Percentiles rank a stretch among this genome's conserved stretches.
Conservation (phyloP, 2,113 vertebrate species). For the Tachuris rubrigastra region DNA sequence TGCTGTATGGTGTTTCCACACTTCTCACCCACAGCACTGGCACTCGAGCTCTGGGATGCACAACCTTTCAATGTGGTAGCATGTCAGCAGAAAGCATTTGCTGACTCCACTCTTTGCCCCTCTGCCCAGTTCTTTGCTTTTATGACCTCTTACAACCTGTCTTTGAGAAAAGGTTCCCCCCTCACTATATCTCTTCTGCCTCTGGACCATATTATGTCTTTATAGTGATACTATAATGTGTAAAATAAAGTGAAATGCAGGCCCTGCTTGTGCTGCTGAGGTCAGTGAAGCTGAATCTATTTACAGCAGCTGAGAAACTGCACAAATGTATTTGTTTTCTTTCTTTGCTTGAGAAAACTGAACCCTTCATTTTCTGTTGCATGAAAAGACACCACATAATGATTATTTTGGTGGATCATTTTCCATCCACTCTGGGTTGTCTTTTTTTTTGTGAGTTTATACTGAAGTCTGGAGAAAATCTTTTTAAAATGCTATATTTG, state of each 20-base stretch:
- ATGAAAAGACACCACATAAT: conserved; percentile 41
- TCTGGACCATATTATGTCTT: background rate
- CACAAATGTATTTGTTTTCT: conserved; percentile 18
- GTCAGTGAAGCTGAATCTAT: conserved; percentile 11
- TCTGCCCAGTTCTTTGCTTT: background rate
- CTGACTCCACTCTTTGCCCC: background rate
- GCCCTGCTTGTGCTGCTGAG: background rate
- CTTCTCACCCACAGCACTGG: accelerated
- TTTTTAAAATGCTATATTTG: conserved; percentile 41
- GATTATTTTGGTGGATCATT: conserved; percentile 41
- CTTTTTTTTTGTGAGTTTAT: conserved; percentile 24
- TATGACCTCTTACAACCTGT: background rate
- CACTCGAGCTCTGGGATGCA: background rate
- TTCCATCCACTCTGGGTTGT: background rate
- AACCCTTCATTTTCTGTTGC: conserved; percentile 27
- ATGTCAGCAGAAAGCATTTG: background rate
- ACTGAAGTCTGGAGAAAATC: conserved; percentile 11
- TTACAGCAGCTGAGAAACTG: conserved; percentile 27
- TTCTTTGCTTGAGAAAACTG: conserved; percentile 2
- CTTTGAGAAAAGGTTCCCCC: background rate
- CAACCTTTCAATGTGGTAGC: accelerated
- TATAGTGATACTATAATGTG: background rate
- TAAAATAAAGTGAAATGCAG: background rate
- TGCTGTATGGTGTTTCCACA: background rate
- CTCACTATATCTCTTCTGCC: background rate